A percentile compares a stretch with the other conserved stretches of the same genome.
Conservation (phyloP, 2,888 invertebrate genomes). For the Ophioninae sp. region DNA sequence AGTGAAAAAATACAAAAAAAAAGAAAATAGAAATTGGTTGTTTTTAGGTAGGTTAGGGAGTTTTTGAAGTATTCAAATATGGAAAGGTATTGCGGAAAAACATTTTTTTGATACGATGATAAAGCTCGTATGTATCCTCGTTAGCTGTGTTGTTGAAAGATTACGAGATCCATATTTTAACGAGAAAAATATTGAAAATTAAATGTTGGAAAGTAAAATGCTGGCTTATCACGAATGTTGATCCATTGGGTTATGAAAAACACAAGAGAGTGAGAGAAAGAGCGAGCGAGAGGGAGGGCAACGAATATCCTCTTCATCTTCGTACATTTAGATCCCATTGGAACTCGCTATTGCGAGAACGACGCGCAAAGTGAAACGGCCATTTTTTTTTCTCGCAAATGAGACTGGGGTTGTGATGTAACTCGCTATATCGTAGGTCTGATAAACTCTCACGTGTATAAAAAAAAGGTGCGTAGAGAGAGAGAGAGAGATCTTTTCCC, state of each 20-base stretch:
- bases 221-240: not conserved
- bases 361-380: not conserved
- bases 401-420: conserved; percentile 34
- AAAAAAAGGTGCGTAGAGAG: conserved; percentile 23
- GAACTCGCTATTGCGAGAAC: conserved; percentile 8
- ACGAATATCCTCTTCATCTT: not conserved
- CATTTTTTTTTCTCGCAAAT: conserved; percentile 37
- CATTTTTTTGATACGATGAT: not conserved
- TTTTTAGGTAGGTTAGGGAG: not conserved
- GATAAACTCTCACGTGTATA: conserved; percentile 30
- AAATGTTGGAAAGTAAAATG: no score
- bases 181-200: no score
- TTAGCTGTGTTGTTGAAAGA: not conserved
- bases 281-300: no score
- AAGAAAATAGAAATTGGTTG: not conserved
- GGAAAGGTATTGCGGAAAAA: not conserved
- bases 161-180: not conserved
- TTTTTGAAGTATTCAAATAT: not conserved
- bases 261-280: no score
- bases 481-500: conserved; percentile 13
- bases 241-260: not conserved
- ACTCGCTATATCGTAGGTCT: conserved; percentile 7
- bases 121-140: not conserved
- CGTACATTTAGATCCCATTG: not conserved
- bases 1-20: no score